These are phyloP conservation scores for Turnix velox DNA, from an alignment of 2,113 vertebrate species.

Conservation along the genomic window DNA sequence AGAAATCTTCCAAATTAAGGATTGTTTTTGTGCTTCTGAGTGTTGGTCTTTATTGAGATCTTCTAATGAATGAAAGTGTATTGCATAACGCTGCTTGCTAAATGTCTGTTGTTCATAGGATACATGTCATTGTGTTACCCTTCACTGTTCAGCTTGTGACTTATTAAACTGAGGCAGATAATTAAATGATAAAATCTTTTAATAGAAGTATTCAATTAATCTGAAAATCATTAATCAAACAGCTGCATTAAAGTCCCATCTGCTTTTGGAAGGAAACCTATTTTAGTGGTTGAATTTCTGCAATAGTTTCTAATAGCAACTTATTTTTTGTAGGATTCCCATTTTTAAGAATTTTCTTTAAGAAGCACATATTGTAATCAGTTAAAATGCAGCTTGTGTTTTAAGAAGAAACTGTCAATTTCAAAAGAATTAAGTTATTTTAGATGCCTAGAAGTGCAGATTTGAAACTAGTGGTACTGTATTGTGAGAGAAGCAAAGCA, in stretches of 20 bases:
- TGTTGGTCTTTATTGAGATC: not conserved
- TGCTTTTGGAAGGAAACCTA: not conserved
- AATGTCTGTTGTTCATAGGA: not conserved
- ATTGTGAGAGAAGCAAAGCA: not conserved
- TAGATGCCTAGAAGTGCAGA: not conserved
- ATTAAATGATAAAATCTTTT: not conserved
- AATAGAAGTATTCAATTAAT: not conserved
- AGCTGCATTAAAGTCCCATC: not conserved
- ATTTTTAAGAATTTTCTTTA: not conserved
- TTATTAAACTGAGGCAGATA: not conserved
- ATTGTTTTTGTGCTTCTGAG: not conserved
- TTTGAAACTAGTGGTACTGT: not conserved
- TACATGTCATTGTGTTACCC: not conserved
- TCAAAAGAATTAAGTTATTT: accelerated
- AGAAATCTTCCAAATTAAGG: not conserved
- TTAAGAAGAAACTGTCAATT: not conserved
- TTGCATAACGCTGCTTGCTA: not conserved
- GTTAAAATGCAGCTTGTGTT: not conserved
- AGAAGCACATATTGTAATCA: not conserved
- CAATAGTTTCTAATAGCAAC: not conserved
- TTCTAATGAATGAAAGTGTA: not conserved
- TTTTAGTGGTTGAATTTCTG: not conserved
- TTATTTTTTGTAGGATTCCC: not conserved
- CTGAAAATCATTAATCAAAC: not conserved
- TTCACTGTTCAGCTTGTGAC: not conserved